Evolutionary conservation across 2,888 invertebrate species (phyloP), one percentile per base, ranked within the genome.

Genomic region (Osedax frankpressi): DNA sequence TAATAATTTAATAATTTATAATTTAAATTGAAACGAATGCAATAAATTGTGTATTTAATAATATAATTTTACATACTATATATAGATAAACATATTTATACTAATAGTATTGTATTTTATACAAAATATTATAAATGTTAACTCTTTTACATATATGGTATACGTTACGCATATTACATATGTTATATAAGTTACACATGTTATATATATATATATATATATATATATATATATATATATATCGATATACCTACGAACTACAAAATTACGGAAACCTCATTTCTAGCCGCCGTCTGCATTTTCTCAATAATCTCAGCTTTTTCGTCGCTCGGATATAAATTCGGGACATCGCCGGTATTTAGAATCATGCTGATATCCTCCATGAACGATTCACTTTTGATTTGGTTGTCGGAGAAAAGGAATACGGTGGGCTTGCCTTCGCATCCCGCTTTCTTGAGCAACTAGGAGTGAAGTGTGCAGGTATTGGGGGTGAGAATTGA

Each of bases 321-420:
- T 77, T 85, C 85, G 77, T 85, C 85, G 14, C 83, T 77, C 2
- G 84, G 81, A 77, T 83, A 85, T 63, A 85, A 78, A 76, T 85
- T 85, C n/a, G 85, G 85, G 24, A 85, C 84, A 76, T 85, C 84
- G 2, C 85, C 85, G 3, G 84, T 83, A 78, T 85, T 85, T 19
- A 85, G 80, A 73, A 85, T 83, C 84, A 85, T 85, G 77, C 84
- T 83, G 72, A 85, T 83, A 77, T 85, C 85, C 77, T 85, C 85
- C 82, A 85, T 84, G 76, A 85, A 85, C 1, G 81, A 81, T 75
- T 85, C 85, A 76, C 82, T 81, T 76, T 84, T 84, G 74, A 85
- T 85, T 78, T 85, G 84, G 71, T 82, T 84, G 79, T 85, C 84
- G 28, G 82, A 80, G 79, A 85, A 84, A 76, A 85, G 79, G 79